These are phyloP conservation scores for Spilarctia lutea DNA, from an alignment of 2,888 invertebrate genomes.

Conservation along the genomic window DNA sequence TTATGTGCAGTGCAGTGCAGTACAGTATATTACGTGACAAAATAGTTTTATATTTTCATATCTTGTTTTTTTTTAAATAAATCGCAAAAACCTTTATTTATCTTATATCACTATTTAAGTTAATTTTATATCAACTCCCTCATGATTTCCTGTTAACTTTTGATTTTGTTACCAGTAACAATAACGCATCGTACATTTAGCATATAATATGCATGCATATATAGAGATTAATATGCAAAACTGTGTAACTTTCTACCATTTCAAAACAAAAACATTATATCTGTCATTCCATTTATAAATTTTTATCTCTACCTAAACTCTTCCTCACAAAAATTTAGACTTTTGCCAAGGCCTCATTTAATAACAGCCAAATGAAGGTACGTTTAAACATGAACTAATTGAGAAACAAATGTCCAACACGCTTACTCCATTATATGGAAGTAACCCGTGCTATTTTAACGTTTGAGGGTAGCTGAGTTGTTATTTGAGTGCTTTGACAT, in stretches of 20 bases:
- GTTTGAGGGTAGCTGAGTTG: slow-evolving; percentile 63
- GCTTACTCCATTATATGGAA: slow-evolving; percentile 80
- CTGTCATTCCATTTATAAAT: slow-evolving; percentile 29
- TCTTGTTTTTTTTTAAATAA: no score
- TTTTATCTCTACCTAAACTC: slow-evolving; percentile 30
- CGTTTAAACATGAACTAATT: slow-evolving; percentile 75
- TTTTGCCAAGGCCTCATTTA: slow-evolving; percentile 40
- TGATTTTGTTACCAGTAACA: no score
- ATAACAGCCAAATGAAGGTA: slow-evolving; percentile 52
- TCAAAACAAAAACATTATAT: slow-evolving; percentile 26
- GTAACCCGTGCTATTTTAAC: slow-evolving; percentile 77
- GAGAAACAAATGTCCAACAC: slow-evolving; percentile 80
- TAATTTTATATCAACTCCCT: no score
- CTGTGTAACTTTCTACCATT: slow-evolving; percentile 1
- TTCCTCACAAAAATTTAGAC: slow-evolving; percentile 38
- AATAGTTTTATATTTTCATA: no score
- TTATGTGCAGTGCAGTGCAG: no score
- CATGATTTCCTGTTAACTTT: no score
- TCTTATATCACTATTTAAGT: no score
- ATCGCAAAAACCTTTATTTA: no score
- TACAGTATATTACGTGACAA: no score
- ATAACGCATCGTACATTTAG: no score
- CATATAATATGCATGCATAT: no score
- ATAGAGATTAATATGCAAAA: background rate
- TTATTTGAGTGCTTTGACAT: slow-evolving; percentile 82